Evolutionary conservation across 1,140 invertebrate genomes (phyloP).

Genomic region (Whitmania pigra): DNA sequence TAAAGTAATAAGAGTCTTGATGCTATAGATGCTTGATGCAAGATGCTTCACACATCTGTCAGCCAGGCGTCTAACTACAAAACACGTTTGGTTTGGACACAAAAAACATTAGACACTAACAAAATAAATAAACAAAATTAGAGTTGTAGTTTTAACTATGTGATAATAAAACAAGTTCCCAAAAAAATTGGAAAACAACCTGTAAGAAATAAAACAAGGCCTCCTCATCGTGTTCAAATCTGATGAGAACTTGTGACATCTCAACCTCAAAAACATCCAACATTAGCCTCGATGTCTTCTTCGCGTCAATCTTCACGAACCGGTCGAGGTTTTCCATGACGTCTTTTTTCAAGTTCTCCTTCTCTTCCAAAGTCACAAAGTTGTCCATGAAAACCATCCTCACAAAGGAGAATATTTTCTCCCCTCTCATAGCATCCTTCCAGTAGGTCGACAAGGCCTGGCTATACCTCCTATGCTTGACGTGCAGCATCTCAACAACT

Average conservation of each 20-base stretch:
- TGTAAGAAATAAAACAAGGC: constrained; percentile 2
- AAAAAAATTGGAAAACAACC: not conserved
- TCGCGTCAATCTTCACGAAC: constrained; percentile 31
- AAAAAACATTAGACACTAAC: too few species aligned
- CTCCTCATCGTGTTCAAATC: constrained; percentile 17
- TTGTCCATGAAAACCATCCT: constrained; percentile 24
- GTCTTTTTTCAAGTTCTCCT: constrained; percentile 30
- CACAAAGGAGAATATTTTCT: constrained; percentile 29
- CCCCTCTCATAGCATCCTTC: constrained; percentile 46
- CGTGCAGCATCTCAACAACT: constrained; percentile 53
- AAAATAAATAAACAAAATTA: too few species aligned
- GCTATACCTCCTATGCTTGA: constrained; percentile 46
- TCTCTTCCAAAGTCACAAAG: constrained; percentile 24
- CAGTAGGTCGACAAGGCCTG: constrained; percentile 52
- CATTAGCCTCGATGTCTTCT: constrained; percentile 28
- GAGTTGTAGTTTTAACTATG: too few species aligned
- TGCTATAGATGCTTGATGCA: too few species aligned
- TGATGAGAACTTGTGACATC: not conserved
- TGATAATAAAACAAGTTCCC: too few species aligned
- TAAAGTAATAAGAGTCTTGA: too few species aligned
- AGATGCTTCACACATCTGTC: too few species aligned
- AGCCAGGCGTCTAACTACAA: too few species aligned
- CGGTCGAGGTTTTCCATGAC: constrained; percentile 30
- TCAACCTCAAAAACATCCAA: constrained; percentile 12
- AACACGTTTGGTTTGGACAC: too few species aligned